Evolutionary conservation across 2,113 vertebrate genomes (phyloP), one percentile per base, ranked within the genome.

Genomic region (Tapirus terrestris): DNA sequence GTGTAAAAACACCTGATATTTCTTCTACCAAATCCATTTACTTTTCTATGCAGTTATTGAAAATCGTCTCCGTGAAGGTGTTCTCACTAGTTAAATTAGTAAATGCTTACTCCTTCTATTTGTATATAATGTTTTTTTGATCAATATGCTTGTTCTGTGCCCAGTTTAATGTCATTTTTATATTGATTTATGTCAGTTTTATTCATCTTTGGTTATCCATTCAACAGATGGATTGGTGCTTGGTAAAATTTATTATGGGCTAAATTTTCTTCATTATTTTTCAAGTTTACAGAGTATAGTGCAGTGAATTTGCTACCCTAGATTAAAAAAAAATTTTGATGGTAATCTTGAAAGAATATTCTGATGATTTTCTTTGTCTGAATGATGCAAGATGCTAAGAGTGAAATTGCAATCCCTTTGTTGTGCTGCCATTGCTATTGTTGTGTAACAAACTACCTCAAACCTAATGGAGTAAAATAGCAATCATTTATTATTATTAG

Each of bases 251-350:
- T 93, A 80, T 80, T 86, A 3, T 60, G 18, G 27, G 31, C 63
- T 82, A 33, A 86, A n/a, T 79, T 70, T 89, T 80, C 48, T 83
- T 92, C 43, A 81, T 9, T 95, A 61, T 82, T 92, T 83, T 91
- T 16, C 7, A 84, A 8, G 13, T 95, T 91, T 86, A 33, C 20
- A 87, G 29, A 87, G 36, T 87, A 43, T 33, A 43, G 8, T 36
- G 3, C 73, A 82, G 29, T 91, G n/a, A 94, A 65, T 91, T 87
- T 94, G 14, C 29, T 83, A 61, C 6, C 16, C 56, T 75, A 65
- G 25, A 27, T 95, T 93, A 18, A 27, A 73, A 73, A 75, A 45
- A 45, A 21, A 83, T 61, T 82, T 96, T 60, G 45, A 48, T 65
- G 23, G 23, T 93, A 89, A 60, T 73, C 31, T 81, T 96, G 10